Percentiles rank a stretch among this genome's conserved stretches.
phyloP scores from a whole-genome alignment of 2,888 invertebrate genomes.

The Hirtodrosophila confusa region DNA sequence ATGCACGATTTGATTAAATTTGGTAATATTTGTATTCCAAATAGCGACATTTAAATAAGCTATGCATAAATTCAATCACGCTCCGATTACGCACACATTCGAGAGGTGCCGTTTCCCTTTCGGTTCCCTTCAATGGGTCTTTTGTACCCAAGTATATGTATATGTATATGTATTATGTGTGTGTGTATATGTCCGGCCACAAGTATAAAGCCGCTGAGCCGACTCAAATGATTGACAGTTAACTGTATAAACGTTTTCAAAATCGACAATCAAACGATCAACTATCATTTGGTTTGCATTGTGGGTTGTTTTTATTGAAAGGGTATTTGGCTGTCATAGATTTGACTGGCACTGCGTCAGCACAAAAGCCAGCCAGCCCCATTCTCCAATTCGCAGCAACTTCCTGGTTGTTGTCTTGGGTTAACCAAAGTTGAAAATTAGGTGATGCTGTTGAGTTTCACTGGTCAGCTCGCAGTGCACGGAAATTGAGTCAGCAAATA shows the following conservation, averaged over 20 bases:
- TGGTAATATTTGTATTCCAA: too few species aligned
- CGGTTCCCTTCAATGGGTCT: conserved; percentile 12
- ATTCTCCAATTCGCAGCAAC: conserved; percentile 34
- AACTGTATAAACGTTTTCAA: conserved; percentile 33
- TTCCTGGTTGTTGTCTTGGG: conserved; percentile 43
- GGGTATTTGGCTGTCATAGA: conserved; percentile 47
- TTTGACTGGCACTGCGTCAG: conserved; percentile 15
- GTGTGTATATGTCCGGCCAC: not conserved
- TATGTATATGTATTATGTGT: not conserved
- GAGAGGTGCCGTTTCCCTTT: conserved; percentile 13
- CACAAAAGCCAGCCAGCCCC: conserved; percentile 30
- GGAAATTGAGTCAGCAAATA: conserved; percentile 2
- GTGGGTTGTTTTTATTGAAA: conserved; percentile 42
- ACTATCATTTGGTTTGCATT: conserved; percentile 46
- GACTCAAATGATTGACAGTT: conserved; percentile 10
- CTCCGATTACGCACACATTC: conserved; percentile 6
- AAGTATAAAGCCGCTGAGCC: conserved; percentile 19
- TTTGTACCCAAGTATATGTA: conserved; percentile 2
- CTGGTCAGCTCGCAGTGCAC: not conserved
- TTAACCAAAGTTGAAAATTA: not conserved
- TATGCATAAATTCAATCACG: conserved; percentile 16
- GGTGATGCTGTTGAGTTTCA: conserved; percentile 14
- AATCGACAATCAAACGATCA: conserved; percentile 22
- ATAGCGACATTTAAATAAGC: not conserved
- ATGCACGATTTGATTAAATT: too few species aligned